phyloP scores from a whole-genome alignment of 2,797 vertebrate species.

The Leucoraja ocellata region DNA sequence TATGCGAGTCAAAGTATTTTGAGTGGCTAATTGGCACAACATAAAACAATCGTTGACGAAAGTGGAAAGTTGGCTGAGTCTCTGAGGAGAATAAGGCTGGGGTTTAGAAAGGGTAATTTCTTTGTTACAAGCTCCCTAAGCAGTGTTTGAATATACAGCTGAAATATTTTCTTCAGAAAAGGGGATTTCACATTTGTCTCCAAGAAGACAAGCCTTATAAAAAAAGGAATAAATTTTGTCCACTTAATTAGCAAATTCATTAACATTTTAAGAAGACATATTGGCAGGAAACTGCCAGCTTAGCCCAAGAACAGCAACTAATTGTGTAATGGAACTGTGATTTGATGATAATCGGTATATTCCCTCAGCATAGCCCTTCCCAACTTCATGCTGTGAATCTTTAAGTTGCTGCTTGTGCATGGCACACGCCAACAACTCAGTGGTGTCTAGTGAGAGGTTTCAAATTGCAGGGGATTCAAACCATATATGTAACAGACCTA shows the following conservation, averaged over 20 bases:
- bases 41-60: neutral
- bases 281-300: neutral
- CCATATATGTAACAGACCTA: too few species aligned
- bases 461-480: too few species aligned
- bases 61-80: slow-evolving; percentile 9
- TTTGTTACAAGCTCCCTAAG: neutral
- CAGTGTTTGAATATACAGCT: neutral
- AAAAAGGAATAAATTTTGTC: neutral
- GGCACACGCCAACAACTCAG: too few species aligned
- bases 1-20: too few species aligned
- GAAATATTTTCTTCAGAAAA: neutral
- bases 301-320: neutral
- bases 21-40: neutral
- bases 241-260: neutral
- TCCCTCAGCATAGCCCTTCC: neutral
- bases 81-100: neutral
- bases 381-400: too few species aligned
- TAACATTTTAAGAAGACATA: neutral
- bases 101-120: neutral
- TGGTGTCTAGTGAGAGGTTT: too few species aligned
- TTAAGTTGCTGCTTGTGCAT: too few species aligned
- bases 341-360: neutral
- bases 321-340: neutral
- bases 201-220: neutral
- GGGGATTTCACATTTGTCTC: neutral